Percentiles rank a stretch among this genome's conserved stretches.
Conservation (phyloP, 2,797 vertebrate genomes). For the Caiman crocodilus region DNA sequence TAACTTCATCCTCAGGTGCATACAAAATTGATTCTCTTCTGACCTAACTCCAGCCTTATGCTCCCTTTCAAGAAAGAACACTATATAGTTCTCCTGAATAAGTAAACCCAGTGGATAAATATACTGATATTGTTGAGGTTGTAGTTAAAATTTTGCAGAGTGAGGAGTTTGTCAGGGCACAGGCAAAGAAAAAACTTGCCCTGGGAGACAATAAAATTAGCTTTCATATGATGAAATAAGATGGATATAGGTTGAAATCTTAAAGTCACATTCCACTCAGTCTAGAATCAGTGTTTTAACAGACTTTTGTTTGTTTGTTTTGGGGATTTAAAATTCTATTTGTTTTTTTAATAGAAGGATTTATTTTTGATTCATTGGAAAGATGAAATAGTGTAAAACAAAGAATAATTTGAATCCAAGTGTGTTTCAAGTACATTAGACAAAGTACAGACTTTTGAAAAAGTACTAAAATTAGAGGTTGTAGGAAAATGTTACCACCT, state of each 20-base stretch:
- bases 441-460: neutral
- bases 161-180: neutral
- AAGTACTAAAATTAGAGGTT: conserved; percentile 12
- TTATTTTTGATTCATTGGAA: neutral
- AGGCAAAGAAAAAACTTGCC: too few relatives aligned
- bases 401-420: neutral
- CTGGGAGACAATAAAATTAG: too few relatives aligned
- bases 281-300: neutral
- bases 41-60: neutral
- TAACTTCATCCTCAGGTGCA: neutral
- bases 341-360: too few relatives aligned
- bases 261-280: neutral
- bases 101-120: neutral
- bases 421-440: neutral
- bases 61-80: neutral
- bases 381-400: neutral
- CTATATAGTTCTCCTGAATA: neutral
- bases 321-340: too few relatives aligned
- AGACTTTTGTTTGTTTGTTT: neutral
- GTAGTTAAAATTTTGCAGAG: neutral
- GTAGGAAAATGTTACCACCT: conserved; percentile 34
- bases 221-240: too few relatives aligned
- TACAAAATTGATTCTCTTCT: neutral
- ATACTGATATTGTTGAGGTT: neutral
- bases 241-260: neutral